phyloP scores from a whole-genome alignment of 2,888 invertebrate genomes.

The Hemicrepidius hirtus region DNA sequence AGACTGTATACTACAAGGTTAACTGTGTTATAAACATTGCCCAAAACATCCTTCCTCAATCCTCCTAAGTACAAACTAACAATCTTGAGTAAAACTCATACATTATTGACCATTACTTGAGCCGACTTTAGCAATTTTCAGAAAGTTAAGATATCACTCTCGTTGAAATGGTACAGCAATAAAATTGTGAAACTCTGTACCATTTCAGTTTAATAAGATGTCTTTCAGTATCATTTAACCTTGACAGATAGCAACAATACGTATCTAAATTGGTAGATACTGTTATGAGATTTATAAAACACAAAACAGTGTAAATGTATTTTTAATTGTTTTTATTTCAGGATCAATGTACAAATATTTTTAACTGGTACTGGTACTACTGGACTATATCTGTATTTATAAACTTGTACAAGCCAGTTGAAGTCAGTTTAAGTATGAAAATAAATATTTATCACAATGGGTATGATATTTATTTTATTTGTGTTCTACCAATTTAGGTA shows the following conservation, averaged over 20 bases:
- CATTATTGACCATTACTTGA: slow-evolving; percentile 31
- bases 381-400: slow-evolving; percentile 70
- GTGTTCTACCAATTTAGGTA: too few species aligned
- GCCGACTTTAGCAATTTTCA: slow-evolving; percentile 25
- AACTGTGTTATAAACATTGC: slow-evolving; percentile 56
- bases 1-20: slow-evolving; percentile 68
- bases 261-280: slow-evolving; percentile 62
- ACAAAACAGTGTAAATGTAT: slow-evolving; percentile 67
- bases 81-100: slow-evolving; percentile 56
- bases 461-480: slow-evolving; percentile 31
- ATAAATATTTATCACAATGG: slow-evolving; percentile 72
- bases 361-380: slow-evolving; percentile 69
- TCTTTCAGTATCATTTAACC: slow-evolving; percentile 40
- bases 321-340: slow-evolving; percentile 70
- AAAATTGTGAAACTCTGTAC: slow-evolving; percentile 3
- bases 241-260: slow-evolving; percentile 59
- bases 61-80: slow-evolving; percentile 64
- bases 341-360: slow-evolving; percentile 72
- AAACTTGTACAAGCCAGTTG: slow-evolving; percentile 71
- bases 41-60: slow-evolving; percentile 53
- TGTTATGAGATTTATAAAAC: slow-evolving; percentile 57
- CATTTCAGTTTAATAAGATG: slow-evolving; percentile 17
- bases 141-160: slow-evolving; percentile 26
- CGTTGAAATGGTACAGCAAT: slow-evolving; percentile 1
- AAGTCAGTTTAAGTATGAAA: slow-evolving; percentile 72